Evolutionary conservation across 1,140 invertebrate genomes (phyloP), one percentile per base, ranked within the genome.

Genomic region (Pectinophora gossypiella): DNA sequence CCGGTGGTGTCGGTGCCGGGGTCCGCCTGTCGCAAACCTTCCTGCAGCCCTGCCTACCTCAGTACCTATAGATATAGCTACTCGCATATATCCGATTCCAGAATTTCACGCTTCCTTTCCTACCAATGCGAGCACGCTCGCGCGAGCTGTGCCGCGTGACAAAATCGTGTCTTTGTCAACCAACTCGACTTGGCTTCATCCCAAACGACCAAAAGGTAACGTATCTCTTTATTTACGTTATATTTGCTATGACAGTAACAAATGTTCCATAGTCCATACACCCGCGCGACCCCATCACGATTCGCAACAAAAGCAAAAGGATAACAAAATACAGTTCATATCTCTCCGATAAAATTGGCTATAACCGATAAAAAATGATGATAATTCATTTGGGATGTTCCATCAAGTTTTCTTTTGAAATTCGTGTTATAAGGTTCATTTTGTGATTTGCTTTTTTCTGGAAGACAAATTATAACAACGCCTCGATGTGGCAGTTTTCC

Each of bases 191-290:
- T 79, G 78, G 76, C 76, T 59, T 70, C 69, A 76, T 72, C 68
- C 76, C 76, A 77, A 78, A 72, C 71, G 54, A 69, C 65, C 59
- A 56, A 73, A 73, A 75, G 68, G 69, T 76, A 71, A 77, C 65
- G 67, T 72, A 70, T 70, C 60, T 71, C 61, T 72, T 70, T 72
- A 68, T 70, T 70, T 68, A 64, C 60, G 55, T 70, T 63, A 68
- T 70, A 74, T 76, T 76, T 69, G 53, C 64, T 46, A 56, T 55
- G 64, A 68, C 66, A 70, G 55, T 62, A 63, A 70, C 59, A 70
- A 70, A 72, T 74, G 61, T 61, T 35, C 48, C 54, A 40, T n/a
- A n/a, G n/a, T n/a, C n/a, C n/a, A n/a, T 54, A 46, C 54, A 45
- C 38, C 48, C 51, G 12, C 23, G 13, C 36, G 36, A 40, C 36